Base-by-base conservation (phyloP, 2,888 invertebrate genomes). In the Latrodectus hesperus region DNA sequence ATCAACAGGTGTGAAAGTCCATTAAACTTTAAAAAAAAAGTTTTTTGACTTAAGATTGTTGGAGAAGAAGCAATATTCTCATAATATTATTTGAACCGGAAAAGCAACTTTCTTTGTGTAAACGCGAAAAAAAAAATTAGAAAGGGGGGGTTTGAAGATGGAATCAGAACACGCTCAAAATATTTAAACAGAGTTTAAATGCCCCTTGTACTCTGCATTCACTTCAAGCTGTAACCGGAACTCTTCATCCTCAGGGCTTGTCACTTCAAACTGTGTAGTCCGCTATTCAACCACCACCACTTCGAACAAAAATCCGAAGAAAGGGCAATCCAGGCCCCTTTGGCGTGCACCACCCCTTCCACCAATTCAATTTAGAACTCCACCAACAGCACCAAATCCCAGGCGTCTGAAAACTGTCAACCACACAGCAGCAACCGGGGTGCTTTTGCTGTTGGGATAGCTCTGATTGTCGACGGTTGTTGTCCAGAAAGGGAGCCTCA, bases 351-450 rank as follows among this genome's bases (percentile, higher is more conserved):
- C 60, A 60, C 38, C 73, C 71, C 78, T 77, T 73, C 60, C 73
- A 78, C 73, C 84, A 84, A 84, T 84, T 84, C 84, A 84, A 84
- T 84, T 84, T 84, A 71, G 83, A 72, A 14, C 84, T 65, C 22
- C 64, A 55, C 52, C 68, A 75, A 68, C 49, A 22, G 26, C 71
- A 60, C 53, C 51, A 68, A 84, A 65, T 84, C 84, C 84, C 84
- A 67, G 53, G 84, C 55, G 84, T 73, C 70, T 17, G 53, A 11
- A 72, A 73, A 84, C 84, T 84, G 84, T 84, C 84, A 84, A 84
- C 84, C 84, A 53, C 82, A 84, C 82, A 84, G 77, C 49, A 26
- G 14, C 60, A 38, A 60, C 60, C 60, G n/a, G n/a, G 60, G 12
- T n/a, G 10, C 60, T 60, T 12, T 16, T n/a, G 60, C 12, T 16